A percentile compares a stretch with the other conserved stretches of the same genome.
Evolutionary conservation across 2,797 vertebrate genomes (phyloP).

Genomic region (Danio choprae): DNA sequence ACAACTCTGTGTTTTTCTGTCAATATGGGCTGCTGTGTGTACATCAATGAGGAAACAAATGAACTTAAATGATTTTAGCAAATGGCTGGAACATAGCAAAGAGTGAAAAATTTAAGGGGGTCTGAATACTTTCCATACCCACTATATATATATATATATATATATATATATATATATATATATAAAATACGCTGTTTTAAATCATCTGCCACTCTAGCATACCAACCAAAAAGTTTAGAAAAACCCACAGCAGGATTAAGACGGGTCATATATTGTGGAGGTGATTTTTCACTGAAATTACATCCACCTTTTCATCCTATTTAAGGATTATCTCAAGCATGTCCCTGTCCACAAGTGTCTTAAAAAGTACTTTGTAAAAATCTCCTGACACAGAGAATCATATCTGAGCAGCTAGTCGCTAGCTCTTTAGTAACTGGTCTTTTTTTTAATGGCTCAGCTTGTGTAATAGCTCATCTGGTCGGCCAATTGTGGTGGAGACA

Average conservation of each 20-base stretch:
- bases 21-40: no score
- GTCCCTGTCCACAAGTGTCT: not conserved
- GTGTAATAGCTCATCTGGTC: conserved; percentile 40
- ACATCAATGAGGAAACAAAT: no score
- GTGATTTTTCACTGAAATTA: not conserved
- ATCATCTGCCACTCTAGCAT: not conserved
- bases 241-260: not conserved
- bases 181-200: no score
- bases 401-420: not conserved
- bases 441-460: conserved; percentile 39
- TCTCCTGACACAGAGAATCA: not conserved
- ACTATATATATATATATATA: no score
- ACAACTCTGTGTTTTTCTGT: no score
- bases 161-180: no score
- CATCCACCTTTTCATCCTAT: not conserved
- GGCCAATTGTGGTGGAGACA: conserved; percentile 45
- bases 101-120: no score
- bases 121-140: no score
- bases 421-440: conserved; percentile 4
- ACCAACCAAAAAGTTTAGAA: not conserved
- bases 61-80: no score
- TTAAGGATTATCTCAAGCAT: not conserved
- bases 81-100: no score
- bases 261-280: not conserved
- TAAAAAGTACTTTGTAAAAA: not conserved